A percentile compares a stretch with the other conserved stretches of the same genome.
Evolutionary conservation across 2,888 invertebrate species (phyloP).

Genomic region (Phrixothrix hirtus): DNA sequence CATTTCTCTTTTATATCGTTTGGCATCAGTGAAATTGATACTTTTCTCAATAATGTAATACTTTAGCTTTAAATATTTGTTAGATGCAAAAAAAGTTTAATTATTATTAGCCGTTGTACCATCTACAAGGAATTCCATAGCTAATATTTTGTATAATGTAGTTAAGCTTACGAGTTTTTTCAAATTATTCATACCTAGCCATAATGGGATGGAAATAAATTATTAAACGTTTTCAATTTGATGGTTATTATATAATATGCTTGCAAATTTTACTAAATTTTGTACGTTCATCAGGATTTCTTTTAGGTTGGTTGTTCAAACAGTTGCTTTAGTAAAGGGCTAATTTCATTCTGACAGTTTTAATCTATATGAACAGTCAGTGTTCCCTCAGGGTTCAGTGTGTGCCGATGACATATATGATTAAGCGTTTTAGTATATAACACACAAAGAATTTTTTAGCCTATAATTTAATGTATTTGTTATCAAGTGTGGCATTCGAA

Average conservation of each 20-base stretch:
- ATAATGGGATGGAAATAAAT: too few species aligned
- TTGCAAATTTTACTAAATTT: constrained; percentile 18
- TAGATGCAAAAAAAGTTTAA: too few species aligned
- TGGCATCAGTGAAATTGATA: constrained; percentile 30
- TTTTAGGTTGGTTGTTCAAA: constrained; percentile 13
- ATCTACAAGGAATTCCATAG: too few species aligned
- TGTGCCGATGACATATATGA: constrained; percentile 27
- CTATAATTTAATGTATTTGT: too few species aligned
- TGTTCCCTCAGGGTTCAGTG: constrained; percentile 24
- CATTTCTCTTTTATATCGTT: constrained; percentile 34
- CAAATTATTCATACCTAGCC: too few species aligned
- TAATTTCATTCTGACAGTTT: constrained; percentile 28
- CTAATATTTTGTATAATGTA: too few species aligned
- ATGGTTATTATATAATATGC: too few species aligned
- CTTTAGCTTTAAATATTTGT: too few species aligned
- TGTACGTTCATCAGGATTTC: constrained; percentile 15
- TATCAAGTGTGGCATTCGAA: too few species aligned
- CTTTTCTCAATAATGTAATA: constrained; percentile 19
- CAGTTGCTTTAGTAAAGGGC: constrained; percentile 21
- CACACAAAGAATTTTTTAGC: not conserved
- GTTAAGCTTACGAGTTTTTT: too few species aligned
- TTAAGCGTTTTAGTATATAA: constrained; percentile 22
- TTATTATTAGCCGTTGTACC: too few species aligned
- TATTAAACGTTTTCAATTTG: too few species aligned
- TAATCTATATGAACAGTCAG: constrained; percentile 27